Evolutionary conservation across 2,888 invertebrate genomes (phyloP).

Genomic region (Andrena chrysosceles): DNA sequence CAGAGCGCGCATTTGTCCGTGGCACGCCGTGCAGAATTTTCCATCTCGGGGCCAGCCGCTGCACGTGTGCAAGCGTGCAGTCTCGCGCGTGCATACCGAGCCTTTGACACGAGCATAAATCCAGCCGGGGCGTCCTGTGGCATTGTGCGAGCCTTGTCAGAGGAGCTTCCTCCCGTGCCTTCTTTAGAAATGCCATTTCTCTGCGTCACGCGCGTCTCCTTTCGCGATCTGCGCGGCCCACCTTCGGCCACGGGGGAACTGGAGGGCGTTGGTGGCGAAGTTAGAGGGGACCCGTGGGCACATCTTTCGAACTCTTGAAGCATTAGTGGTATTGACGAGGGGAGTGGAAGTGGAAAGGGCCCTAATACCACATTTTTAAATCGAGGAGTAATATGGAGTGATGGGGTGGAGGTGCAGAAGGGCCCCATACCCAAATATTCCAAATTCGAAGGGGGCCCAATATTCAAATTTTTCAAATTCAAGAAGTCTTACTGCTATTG

Average conservation of each 20-base stretch:
- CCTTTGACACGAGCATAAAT: constrained; percentile 74
- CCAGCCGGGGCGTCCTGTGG: constrained; percentile 67
- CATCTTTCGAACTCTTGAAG: no score
- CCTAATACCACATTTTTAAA: no score
- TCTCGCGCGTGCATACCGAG: constrained; percentile 65
- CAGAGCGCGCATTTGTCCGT: constrained; percentile 50
- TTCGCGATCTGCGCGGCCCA: constrained; percentile 51
- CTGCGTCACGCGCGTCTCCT: constrained; percentile 68
- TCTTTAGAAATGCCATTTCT: constrained; percentile 76
- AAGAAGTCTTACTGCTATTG: no score
- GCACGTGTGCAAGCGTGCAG: constrained; percentile 57
- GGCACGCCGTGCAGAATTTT: constrained; percentile 44
- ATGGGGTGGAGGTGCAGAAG: no score
- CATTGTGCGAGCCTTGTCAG: constrained; percentile 73
- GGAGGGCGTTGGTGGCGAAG: background rate
- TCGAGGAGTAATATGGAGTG: no score
- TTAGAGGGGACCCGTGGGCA: background rate
- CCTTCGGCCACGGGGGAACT: constrained; percentile 15
- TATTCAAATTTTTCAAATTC: no score
- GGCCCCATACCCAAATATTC: no score
- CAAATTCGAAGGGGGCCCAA: no score
- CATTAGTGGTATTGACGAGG: no score
- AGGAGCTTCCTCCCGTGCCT: constrained; percentile 70
- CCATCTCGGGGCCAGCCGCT: constrained; percentile 28
- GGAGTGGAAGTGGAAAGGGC: no score